Base-by-base conservation (phyloP, 2,797 vertebrate species). In the Anolis apletophallus region DNA sequence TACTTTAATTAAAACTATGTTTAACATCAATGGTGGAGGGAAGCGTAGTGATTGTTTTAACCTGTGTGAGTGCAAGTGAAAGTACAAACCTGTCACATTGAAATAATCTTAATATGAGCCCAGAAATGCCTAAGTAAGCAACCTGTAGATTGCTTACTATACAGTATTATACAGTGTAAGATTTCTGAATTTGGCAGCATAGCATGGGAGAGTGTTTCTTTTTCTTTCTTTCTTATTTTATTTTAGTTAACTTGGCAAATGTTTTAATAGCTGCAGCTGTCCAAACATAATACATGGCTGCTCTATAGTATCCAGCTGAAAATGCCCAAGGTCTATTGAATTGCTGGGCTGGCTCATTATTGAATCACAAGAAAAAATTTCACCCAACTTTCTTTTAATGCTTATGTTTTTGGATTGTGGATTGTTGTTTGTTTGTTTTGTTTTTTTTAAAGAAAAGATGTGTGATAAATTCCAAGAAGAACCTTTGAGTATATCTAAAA, bases 231-330 rank as follows among this genome's bases (percentile, higher is more conserved):
- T 80, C 59, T 17, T 23, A 10, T 1, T 83, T 88, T 91, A 80
- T 78, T 87, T 26, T 67, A 93, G 87, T 80, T 75, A 76, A 72
- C 74, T 91, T 93, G 89, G 91, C 82, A 93, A 90, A 89, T 88
- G 40, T 77, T 89, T 93, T 90, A 89, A 89, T 73, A 87, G 89
- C 88, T 90, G 68, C 92, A 95, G 87, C 95, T 96, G 93, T 93
- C 74, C 90, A 95, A 95, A 94, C 90, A 94, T n/a, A 34, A 87
- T 76, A 69, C 52, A 79, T 83, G 92, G 88, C 19, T 32, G 54
- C 81, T 87, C 81, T 90, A 83, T 64, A 87, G 69, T 83, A 81
- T 88, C 61, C 36, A 80, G 72, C 50, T 78, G 88, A 94, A 89
- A 94, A 94, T 89, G 90, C 55, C 88, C 46, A 83, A 84, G 69